Percentiles rank a stretch among this genome's conserved stretches.
Evolutionary conservation across 64 coral and sea anemone genomes (phyloP).

Genomic region (Orbicella faveolata): DNA sequence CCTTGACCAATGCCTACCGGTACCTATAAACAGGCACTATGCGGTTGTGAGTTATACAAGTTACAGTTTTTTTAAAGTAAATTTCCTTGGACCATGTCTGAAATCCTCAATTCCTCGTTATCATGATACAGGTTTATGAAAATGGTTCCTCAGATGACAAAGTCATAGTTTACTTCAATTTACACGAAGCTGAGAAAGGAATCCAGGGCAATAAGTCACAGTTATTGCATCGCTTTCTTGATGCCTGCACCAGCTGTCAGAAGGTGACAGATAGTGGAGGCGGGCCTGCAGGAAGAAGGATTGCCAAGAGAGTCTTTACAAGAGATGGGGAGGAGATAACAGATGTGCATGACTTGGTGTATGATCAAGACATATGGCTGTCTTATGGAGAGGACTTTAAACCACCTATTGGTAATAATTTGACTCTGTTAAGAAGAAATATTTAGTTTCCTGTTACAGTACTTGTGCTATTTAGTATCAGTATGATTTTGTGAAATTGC

Average conservation of each 20-base stretch:
- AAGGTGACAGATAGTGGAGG: conserved; percentile 46
- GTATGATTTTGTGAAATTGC: too few species aligned
- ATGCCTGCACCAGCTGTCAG: conserved; percentile 75
- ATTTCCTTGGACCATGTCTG: too few species aligned
- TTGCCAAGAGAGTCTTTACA: conserved; percentile 81
- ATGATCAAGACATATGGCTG: conserved; percentile 93
- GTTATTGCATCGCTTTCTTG: conserved; percentile 82
- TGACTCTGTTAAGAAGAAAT: too few species aligned
- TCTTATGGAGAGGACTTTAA: conserved; percentile 98
- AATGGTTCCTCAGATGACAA: conserved; percentile 79
- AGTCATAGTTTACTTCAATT: conserved; percentile 82
- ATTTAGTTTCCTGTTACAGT: too few species aligned
- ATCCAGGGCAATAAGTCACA: conserved; percentile 62
- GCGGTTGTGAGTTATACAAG: too few species aligned
- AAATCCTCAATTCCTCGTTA: not conserved
- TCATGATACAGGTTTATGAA: conserved; percentile 76
- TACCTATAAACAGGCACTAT: too few species aligned
- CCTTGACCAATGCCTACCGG: too few species aligned
- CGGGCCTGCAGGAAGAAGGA: conserved; percentile 74
- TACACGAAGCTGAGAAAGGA: conserved; percentile 90
- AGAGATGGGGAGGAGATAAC: conserved; percentile 80
- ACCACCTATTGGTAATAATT: conserved; percentile 57
- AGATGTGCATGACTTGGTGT: conserved; percentile 71
- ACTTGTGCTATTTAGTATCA: too few species aligned
- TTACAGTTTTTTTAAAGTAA: too few species aligned